These are phyloP conservation scores for Erpornis zantholeuca DNA, from an alignment of 2,113 vertebrate species.

Conservation along the genomic window DNA sequence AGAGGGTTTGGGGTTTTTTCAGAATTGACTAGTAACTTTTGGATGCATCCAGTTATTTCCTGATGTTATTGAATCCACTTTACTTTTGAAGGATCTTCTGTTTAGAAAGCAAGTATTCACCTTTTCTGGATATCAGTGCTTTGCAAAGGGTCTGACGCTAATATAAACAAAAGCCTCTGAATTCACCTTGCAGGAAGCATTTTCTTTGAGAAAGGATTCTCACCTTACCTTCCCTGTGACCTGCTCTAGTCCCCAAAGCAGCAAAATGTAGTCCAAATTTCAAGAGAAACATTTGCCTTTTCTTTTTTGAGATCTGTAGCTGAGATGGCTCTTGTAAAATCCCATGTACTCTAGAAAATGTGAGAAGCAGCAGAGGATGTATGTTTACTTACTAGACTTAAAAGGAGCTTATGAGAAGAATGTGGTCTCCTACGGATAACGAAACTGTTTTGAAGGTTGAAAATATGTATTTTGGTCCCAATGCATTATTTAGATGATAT, in stretches of 20 bases:
- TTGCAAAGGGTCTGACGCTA: neutral
- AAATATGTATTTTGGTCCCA: neutral
- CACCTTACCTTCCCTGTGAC: neutral
- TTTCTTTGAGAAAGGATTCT: neutral
- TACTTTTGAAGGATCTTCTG: neutral
- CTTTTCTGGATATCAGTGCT: neutral
- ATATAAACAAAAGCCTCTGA: neutral
- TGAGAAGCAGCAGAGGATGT: neutral
- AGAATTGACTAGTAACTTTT: neutral
- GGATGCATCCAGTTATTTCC: neutral
- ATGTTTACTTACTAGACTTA: neutral
- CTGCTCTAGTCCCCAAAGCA: neutral
- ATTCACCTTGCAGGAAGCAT: neutral
- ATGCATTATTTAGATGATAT: neutral
- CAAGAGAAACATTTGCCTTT: neutral
- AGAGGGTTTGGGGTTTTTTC: neutral
- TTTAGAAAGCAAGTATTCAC: neutral
- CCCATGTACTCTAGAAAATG: neutral
- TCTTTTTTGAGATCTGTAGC: neutral
- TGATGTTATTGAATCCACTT: neutral
- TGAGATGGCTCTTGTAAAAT: neutral
- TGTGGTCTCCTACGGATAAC: neutral
- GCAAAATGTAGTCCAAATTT: neutral
- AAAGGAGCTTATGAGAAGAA: neutral
- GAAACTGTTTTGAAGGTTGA: constrained; percentile 18